These are phyloP conservation scores for Trichacis sp. DNA, from an alignment of 2,888 invertebrate species.

Conservation along the genomic window DNA sequence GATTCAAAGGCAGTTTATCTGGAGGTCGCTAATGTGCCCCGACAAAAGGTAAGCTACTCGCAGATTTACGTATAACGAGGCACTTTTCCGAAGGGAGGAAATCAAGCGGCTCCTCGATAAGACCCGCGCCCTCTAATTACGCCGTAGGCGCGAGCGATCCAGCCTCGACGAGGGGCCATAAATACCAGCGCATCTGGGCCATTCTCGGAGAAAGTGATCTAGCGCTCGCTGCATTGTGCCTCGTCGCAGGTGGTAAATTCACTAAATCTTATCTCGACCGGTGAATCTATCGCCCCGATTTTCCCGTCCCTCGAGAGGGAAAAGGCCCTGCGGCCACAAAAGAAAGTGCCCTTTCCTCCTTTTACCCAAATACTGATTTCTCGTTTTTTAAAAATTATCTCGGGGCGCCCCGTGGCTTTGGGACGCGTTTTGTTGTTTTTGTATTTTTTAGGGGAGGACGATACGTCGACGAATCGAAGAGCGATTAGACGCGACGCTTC, in stretches of 20 bases:
- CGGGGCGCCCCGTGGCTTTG: not conserved
- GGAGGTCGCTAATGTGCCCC: slow-evolving; percentile 51
- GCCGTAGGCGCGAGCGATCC: slow-evolving; percentile 55
- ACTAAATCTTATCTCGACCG: slow-evolving; percentile 15
- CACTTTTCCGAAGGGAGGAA: slow-evolving; percentile 51
- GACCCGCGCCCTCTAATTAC: slow-evolving; percentile 68
- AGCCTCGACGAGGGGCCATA: slow-evolving; percentile 56
- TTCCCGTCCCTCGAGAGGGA: slow-evolving; percentile 6
- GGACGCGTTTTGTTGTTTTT: too few relatives aligned
- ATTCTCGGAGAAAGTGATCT: slow-evolving; percentile 53
- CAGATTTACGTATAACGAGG: slow-evolving; percentile 41
- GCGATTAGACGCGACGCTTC: slow-evolving; percentile 29
- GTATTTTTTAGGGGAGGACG: too few relatives aligned
- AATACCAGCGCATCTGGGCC: slow-evolving; percentile 59
- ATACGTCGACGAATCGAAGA: slow-evolving; percentile 16
- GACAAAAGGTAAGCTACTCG: slow-evolving; percentile 51
- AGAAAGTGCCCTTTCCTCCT: slow-evolving; percentile 2
- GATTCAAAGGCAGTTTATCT: slow-evolving; percentile 42
- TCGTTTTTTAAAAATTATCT: not conserved
- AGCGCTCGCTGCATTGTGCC: slow-evolving; percentile 38
- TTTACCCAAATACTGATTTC: not conserved
- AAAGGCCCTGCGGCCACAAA: not conserved
- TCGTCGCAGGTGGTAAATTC: slow-evolving; percentile 38
- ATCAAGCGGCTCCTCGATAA: slow-evolving; percentile 58
- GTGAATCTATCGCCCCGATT: slow-evolving; percentile 22